These are phyloP conservation scores for Scarus forsteni DNA, from an alignment of 2,797 vertebrate genomes.

Conservation along the genomic window DNA sequence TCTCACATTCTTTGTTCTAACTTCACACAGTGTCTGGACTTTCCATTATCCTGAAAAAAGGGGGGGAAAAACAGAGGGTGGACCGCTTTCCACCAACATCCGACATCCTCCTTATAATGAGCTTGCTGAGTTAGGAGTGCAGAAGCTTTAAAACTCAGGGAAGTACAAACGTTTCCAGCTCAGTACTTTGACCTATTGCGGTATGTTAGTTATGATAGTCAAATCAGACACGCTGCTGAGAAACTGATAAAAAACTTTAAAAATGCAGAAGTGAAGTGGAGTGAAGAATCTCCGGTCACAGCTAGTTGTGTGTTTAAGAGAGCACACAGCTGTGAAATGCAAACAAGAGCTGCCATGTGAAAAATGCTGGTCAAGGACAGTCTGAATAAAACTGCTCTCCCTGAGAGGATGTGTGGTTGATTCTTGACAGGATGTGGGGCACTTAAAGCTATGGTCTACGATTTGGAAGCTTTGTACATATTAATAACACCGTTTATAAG, in stretches of 20 bases:
- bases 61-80: slow-evolving; percentile 40
- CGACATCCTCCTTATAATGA: slow-evolving; percentile 39
- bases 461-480: too few species aligned
- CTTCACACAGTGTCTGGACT: slow-evolving; percentile 67
- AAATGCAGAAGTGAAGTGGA: background rate
- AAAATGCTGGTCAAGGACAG: slow-evolving; percentile 19
- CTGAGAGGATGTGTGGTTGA: slow-evolving; percentile 39
- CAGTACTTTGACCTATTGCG: background rate
- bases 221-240: background rate
- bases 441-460: too few species aligned
- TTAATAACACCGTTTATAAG: too few species aligned
- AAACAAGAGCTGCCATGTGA: slow-evolving; percentile 43
- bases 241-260: background rate
- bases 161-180: background rate
- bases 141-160: background rate
- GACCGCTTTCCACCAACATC: slow-evolving; percentile 42
- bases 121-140: slow-evolving; percentile 18
- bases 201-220: background rate
- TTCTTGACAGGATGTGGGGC: background rate
- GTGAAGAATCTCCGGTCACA: slow-evolving; percentile 10
- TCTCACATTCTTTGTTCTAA: slow-evolving; percentile 57
- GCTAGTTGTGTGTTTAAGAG: slow-evolving; percentile 4
- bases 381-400: background rate
- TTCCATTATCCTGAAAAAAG: slow-evolving; percentile 55
- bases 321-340: slow-evolving; percentile 34